A percentile compares a stretch with the other conserved stretches of the same genome.
Conservation (phyloP, 2,797 vertebrate genomes). For the Arctocebus calabarensis region DNA sequence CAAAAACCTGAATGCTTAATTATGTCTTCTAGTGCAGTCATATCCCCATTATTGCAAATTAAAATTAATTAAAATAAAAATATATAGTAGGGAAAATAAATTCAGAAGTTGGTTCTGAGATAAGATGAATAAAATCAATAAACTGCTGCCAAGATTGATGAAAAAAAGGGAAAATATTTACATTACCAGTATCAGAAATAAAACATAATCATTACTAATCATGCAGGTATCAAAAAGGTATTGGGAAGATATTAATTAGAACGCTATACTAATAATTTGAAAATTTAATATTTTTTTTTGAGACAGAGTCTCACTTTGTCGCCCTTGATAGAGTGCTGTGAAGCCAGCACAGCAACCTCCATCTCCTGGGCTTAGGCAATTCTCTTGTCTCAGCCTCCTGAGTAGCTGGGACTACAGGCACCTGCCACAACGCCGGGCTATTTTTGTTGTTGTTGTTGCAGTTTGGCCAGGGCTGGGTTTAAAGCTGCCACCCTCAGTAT, state of each 20-base stretch:
- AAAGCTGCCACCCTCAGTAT: no score
- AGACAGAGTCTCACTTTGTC: no score
- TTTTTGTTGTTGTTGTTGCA: no score
- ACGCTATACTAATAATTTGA: neutral
- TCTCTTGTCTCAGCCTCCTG: no score
- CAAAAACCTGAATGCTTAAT: neutral
- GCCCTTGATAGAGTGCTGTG: no score
- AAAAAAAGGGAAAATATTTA: conserved; percentile 17
- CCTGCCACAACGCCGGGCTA: no score
- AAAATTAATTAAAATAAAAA: conserved; percentile 26
- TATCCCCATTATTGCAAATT: neutral
- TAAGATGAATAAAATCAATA: neutral
- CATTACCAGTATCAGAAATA: conserved; percentile 1
- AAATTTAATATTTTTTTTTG: neutral
- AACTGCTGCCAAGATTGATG: neutral
- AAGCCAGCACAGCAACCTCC: no score
- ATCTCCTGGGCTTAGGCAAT: no score
- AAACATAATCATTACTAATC: conserved; percentile 5
- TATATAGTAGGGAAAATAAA: neutral
- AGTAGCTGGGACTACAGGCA: no score
- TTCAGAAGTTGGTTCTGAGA: neutral
- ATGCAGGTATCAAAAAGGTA: neutral
- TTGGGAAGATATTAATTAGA: neutral
- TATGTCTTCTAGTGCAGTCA: neutral
- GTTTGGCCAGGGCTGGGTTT: no score